Conservation (phyloP, 1,140 invertebrate genomes). For the Pseudomyrmex concolor region DNA sequence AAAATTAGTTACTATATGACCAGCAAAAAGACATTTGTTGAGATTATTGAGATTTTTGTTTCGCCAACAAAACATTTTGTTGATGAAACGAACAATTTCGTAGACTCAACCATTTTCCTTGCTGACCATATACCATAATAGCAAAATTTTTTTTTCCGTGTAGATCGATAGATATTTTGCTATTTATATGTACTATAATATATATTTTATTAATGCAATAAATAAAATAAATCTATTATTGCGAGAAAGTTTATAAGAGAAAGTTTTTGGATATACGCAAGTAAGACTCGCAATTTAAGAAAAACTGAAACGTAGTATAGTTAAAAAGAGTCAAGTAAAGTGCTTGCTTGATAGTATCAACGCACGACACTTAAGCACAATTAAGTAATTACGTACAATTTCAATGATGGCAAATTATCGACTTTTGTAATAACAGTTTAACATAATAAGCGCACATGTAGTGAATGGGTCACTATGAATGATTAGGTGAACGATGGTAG, state of each 20-base stretch:
- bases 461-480: background rate
- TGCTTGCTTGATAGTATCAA: background rate
- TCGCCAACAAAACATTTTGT: too few relatives aligned
- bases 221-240: too few relatives aligned
- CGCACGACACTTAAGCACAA: background rate
- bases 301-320: background rate
- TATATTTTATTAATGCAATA: too few relatives aligned
- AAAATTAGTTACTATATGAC: too few relatives aligned
- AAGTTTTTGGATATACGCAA: too few relatives aligned
- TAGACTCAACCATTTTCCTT: too few relatives aligned
- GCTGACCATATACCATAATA: too few relatives aligned
- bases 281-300: background rate
- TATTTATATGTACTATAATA: background rate
- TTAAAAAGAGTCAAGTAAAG: background rate
- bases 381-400: background rate
- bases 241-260: too few relatives aligned
- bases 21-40: too few relatives aligned
- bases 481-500: background rate
- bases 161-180: background rate
- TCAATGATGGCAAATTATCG: background rate
- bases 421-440: conserved; percentile 9
- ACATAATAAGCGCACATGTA: background rate
- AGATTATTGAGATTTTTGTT: too few relatives aligned
- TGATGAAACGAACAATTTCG: too few relatives aligned
- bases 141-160: too few relatives aligned